Percentiles rank a stretch among this genome's conserved stretches.
Conservation (phyloP, 1,140 invertebrate species). For the Drosophila eugracilis region DNA sequence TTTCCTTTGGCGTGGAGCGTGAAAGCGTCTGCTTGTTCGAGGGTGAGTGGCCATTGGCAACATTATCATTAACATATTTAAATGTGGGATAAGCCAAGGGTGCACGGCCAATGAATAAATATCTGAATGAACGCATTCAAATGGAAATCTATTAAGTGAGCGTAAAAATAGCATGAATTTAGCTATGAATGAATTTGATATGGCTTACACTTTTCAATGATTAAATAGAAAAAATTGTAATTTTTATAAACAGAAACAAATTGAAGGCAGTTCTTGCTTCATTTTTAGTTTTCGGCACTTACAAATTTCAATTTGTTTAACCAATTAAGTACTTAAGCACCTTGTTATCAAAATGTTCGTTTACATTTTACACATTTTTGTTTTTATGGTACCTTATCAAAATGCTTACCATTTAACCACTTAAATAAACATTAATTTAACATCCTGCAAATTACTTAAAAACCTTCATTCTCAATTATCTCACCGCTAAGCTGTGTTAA, state of each 20-base stretch:
- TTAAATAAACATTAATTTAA: constrained; percentile 26
- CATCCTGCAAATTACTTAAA: constrained; percentile 29
- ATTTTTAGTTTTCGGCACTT: too few species aligned
- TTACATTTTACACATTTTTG: neutral
- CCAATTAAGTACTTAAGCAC: neutral
- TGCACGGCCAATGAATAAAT: constrained; percentile 29
- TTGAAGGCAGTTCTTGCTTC: too few species aligned
- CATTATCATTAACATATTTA: constrained; percentile 77
- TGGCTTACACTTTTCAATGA: neutral
- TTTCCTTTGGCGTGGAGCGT: constrained; percentile 51
- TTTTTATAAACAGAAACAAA: too few species aligned
- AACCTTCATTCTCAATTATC: constrained; percentile 34
- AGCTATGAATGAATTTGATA: constrained; percentile 17
- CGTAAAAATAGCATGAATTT: constrained; percentile 13
- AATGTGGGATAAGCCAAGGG: constrained; percentile 49
- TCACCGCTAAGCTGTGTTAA: constrained; percentile 56
- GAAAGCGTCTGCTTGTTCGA: constrained; percentile 36
- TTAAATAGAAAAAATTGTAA: neutral
- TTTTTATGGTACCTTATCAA: neutral
- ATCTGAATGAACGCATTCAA: constrained; percentile 33
- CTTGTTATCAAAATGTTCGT: neutral
- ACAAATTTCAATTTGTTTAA: too few species aligned
- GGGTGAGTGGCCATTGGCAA: constrained; percentile 36
- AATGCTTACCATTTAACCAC: neutral
- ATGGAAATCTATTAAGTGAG: constrained; percentile 34